Evolutionary conservation across 2,113 vertebrate genomes (phyloP).

Genomic region (Hippocampus barbouri): DNA sequence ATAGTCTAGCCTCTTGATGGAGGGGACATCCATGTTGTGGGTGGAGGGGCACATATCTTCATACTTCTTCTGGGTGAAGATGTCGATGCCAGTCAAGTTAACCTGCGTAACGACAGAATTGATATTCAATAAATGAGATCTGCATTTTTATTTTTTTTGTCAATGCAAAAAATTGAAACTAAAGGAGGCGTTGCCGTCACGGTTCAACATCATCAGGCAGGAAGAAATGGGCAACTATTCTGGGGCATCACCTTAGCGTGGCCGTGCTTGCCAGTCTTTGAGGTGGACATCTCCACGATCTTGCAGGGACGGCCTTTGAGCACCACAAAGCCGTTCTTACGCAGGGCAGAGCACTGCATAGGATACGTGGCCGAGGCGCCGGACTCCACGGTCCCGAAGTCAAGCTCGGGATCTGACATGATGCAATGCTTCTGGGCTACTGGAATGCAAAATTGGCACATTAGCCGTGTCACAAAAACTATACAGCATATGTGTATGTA

Average conservation of each 20-base stretch:
- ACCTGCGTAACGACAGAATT: slow-evolving; percentile 73
- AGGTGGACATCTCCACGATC: slow-evolving; percentile 98
- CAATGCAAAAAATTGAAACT: neutral
- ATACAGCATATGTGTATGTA: no score
- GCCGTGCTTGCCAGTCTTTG: slow-evolving; percentile 96
- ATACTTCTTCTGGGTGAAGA: slow-evolving; percentile 97
- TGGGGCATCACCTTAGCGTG: slow-evolving; percentile 85
- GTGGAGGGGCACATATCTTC: slow-evolving; percentile 99
- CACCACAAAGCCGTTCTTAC: slow-evolving; percentile 95
- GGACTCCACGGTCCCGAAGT: slow-evolving; percentile 88
- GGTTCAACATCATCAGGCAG: neutral
- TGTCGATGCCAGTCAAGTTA: slow-evolving; percentile 96
- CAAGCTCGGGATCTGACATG: slow-evolving; percentile 90
- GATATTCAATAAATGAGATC: neutral
- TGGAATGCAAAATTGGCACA: slow-evolving; percentile 6
- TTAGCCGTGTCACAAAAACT: neutral
- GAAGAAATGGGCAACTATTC: neutral
- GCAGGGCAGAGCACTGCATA: slow-evolving; percentile 96
- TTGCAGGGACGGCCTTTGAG: slow-evolving; percentile 95
- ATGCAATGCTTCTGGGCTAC: slow-evolving; percentile 68
- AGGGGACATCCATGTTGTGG: slow-evolving; percentile 98
- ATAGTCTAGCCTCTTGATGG: slow-evolving; percentile 94
- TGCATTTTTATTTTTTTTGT: no score
- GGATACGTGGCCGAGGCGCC: slow-evolving; percentile 91
- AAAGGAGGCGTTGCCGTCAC: neutral